Conservation (phyloP, 2,797 vertebrate species). For the Gambelia wislizenii region DNA sequence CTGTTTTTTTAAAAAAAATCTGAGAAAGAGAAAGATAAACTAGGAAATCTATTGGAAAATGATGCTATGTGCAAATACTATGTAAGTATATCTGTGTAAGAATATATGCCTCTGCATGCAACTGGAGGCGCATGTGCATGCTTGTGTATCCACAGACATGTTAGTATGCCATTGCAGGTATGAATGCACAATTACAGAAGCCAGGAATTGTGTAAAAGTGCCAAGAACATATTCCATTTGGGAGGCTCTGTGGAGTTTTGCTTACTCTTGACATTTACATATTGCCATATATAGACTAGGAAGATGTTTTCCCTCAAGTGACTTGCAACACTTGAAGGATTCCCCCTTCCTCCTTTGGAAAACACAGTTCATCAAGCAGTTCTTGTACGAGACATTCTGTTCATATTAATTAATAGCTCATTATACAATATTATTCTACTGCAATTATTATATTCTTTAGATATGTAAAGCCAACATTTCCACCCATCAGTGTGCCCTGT, state of each 20-base stretch:
- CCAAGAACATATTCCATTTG: not conserved
- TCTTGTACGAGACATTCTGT: not conserved
- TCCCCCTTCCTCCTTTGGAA: not conserved
- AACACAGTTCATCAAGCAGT: not conserved
- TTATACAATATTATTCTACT: not conserved
- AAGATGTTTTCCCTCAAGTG: not conserved
- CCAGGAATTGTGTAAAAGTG: too few species aligned
- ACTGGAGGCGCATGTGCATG: not conserved
- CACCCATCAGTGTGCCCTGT: not conserved
- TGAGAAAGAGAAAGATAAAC: slow-evolving; percentile 30
- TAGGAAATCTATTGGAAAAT: slow-evolving; percentile 34
- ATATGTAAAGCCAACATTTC: not conserved
- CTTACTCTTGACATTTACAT: not conserved
- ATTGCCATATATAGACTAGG: not conserved
- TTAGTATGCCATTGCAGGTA: not conserved
- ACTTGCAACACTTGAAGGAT: not conserved
- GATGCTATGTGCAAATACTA: not conserved
- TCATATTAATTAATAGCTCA: not conserved
- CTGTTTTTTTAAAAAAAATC: slow-evolving; percentile 12
- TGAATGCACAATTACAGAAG: not conserved
- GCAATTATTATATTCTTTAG: not conserved
- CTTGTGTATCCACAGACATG: not conserved
- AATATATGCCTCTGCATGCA: not conserved
- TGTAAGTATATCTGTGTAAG: not conserved
- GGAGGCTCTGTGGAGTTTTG: not conserved